These are phyloP conservation scores for Agelastica alni DNA, from an alignment of 2,888 invertebrate genomes.

Conservation along the genomic window DNA sequence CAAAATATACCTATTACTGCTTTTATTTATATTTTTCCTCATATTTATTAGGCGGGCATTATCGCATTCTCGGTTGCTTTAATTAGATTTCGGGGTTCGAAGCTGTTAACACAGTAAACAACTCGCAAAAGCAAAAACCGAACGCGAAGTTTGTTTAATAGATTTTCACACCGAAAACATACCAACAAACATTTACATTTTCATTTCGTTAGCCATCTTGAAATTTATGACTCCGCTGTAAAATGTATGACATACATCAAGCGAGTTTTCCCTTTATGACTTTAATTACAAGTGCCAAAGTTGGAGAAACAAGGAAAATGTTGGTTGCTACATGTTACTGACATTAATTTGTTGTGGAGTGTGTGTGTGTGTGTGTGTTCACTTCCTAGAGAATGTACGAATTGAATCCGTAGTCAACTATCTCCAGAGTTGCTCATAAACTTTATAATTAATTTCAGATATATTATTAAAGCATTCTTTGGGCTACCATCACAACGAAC, in stretches of 20 bases:
- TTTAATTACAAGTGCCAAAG: conserved; percentile 28
- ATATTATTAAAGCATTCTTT: conserved; percentile 19
- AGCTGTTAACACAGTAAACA: not conserved
- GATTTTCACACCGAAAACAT: not conserved
- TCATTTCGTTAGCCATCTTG: not conserved
- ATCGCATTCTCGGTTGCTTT: not conserved
- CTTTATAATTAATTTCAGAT: conserved; percentile 26
- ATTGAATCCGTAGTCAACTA: conserved; percentile 13
- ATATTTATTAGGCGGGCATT: too few species aligned
- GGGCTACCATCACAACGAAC: too few species aligned
- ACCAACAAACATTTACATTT: not conserved
- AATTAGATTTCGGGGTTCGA: not conserved
- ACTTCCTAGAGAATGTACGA: conserved; percentile 16
- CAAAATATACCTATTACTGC: too few species aligned
- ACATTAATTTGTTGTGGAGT: conserved; percentile 28
- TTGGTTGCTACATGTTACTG: conserved; percentile 22
- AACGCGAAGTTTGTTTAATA: not conserved
- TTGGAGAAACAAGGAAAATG: conserved; percentile 28
- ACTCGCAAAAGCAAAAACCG: not conserved
- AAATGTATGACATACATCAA: conserved; percentile 23
- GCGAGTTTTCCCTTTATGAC: conserved; percentile 27
- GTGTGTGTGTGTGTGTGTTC: too few species aligned
- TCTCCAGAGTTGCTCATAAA: conserved; percentile 14
- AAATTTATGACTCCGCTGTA: conserved; percentile 7
- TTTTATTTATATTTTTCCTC: too few species aligned